Conservation (phyloP, 2,113 vertebrate species). For the Etheostoma cragini region DNA sequence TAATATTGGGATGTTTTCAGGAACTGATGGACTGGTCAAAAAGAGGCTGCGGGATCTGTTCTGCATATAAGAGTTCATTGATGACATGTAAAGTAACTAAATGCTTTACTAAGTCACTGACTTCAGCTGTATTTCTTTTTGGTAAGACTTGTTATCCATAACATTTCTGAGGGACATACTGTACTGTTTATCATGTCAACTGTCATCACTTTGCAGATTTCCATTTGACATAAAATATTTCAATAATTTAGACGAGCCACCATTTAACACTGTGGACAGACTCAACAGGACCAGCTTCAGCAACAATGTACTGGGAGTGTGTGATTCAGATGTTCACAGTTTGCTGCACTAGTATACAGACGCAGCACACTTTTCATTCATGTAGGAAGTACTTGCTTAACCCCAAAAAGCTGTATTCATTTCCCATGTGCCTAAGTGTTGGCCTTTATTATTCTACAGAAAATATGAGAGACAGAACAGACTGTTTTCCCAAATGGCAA, state of each 20-base stretch:
- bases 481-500: slow-evolving; percentile 15
- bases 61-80: background rate
- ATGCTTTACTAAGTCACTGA: background rate
- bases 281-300: background rate
- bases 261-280: background rate
- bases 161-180: background rate
- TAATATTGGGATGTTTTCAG: background rate
- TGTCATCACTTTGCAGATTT: background rate
- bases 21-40: background rate
- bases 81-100: background rate
- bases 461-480: background rate
- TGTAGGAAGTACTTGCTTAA: slow-evolving; percentile 23
- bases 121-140: background rate
- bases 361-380: slow-evolving; percentile 24
- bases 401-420: background rate
- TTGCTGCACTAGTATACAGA: slow-evolving; percentile 63
- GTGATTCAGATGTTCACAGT: slow-evolving; percentile 43
- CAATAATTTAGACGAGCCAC: background rate
- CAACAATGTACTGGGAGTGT: background rate
- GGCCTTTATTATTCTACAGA: background rate
- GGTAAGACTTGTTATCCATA: background rate
- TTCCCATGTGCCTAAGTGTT: background rate
- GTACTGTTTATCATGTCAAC: background rate
- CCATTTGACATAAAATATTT: background rate
- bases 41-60: background rate